Evolutionary conservation across 2,113 vertebrate genomes (phyloP).

Genomic region (Typhlomys cinereus): DNA sequence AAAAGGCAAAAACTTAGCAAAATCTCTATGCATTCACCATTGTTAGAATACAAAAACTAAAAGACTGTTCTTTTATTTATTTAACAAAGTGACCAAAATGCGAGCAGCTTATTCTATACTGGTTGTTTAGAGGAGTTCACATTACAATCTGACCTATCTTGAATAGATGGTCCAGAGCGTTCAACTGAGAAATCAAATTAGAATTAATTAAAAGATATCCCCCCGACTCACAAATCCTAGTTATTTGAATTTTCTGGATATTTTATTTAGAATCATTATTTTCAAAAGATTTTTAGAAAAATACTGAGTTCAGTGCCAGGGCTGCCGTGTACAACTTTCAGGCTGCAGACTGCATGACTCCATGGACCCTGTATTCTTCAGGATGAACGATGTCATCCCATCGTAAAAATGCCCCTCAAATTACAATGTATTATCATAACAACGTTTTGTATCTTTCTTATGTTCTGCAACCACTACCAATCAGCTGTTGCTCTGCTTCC

Average conservation of each 20-base stretch:
- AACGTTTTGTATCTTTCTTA: not conserved
- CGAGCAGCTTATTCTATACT: not conserved
- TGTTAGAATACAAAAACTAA: not conserved
- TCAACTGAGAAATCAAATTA: not conserved
- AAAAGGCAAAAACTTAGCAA: not conserved
- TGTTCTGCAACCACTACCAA: not conserved
- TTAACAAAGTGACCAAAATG: not conserved
- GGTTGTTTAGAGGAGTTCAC: not conserved
- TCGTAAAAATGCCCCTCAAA: not conserved
- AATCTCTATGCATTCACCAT: not conserved
- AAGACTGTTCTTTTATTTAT: not conserved
- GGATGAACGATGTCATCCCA: not conserved
- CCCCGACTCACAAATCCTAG: not conserved
- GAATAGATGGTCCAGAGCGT: not conserved
- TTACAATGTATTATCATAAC: not conserved
- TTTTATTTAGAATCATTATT: constrained; percentile 3
- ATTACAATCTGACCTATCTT: not conserved
- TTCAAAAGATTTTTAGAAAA: constrained; percentile 7
- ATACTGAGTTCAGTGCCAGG: not conserved
- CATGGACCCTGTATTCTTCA: not conserved
- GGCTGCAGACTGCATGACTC: not conserved
- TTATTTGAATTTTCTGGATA: not conserved
- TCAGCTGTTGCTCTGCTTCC: not conserved
- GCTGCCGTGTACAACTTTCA: not conserved
- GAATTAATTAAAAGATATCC: not conserved